Conservation (phyloP, 1,140 invertebrate species). For the Drosophila parabipectinata region DNA sequence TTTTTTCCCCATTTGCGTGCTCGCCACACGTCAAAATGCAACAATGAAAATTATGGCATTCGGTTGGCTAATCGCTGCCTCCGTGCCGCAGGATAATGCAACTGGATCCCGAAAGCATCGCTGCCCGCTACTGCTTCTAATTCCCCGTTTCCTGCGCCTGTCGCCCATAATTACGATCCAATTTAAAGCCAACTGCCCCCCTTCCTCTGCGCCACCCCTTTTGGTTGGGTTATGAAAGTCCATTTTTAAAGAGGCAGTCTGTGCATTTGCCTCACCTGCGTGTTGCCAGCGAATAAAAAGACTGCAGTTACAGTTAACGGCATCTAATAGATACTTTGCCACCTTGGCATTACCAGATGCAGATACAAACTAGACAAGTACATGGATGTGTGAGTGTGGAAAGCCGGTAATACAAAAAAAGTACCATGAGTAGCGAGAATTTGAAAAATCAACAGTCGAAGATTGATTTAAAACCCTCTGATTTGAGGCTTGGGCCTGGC, state of each 20-base stretch:
- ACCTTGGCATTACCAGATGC: constrained; percentile 68
- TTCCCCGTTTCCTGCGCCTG: constrained; percentile 72
- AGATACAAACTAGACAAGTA: constrained; percentile 5
- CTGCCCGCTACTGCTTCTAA: constrained; percentile 49
- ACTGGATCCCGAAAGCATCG: constrained; percentile 25
- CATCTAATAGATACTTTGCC: constrained; percentile 80
- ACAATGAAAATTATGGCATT: constrained; percentile 55
- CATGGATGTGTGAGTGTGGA: constrained; percentile 19
- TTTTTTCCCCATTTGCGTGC: constrained; percentile 44
- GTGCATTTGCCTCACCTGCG: constrained; percentile 62
- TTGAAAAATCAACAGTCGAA: constrained; percentile 38
- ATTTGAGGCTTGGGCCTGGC: neutral
- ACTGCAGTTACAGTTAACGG: constrained; percentile 74
- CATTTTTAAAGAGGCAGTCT: constrained; percentile 54
- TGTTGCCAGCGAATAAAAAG: constrained; percentile 71
- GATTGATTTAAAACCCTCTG: constrained; percentile 28
- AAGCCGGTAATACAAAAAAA: constrained; percentile 14
- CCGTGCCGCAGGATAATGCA: constrained; percentile 68
- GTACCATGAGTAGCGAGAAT: constrained; percentile 21
- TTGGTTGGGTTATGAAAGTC: constrained; percentile 38
- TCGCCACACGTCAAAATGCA: constrained; percentile 30
- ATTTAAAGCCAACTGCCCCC: neutral
- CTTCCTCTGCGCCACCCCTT: no score
- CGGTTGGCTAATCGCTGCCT: constrained; percentile 43
- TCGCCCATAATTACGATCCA: constrained; percentile 53